Evolutionary conservation across 2,888 invertebrate genomes (phyloP), one percentile per base, ranked within the genome.

Genomic region (Caenorhabditis sinica): DNA sequence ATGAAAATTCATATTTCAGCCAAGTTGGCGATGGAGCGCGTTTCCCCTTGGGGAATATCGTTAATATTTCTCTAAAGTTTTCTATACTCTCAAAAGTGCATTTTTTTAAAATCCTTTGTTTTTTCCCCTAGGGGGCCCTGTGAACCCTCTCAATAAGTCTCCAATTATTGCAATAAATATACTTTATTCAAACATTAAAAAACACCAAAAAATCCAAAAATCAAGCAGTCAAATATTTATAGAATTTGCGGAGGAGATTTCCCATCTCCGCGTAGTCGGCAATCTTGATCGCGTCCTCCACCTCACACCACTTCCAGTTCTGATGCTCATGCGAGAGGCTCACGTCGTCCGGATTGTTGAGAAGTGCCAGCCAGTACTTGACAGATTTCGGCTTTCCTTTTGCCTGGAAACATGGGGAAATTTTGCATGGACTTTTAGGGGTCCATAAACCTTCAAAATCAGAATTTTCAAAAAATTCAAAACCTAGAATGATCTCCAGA

Each of bases 311-410:
- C 66, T 86, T 85, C 83, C 82, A 85, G 53, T 87, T 88, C 53
- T 88, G 85, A 66, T 88, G 88, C 66, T 88, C 88, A 56, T 88
- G 83, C n/a, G 85, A 85, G 5, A 87, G 80, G 9, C 51, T 25
- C 25, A 87, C 85, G 30, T 84, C 87, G 13, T 87, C 86, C 11
- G 83, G 83, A 30, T 88, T 86, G 72, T 89, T 89, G 71, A 91
- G 80, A 36, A 83, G 75, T 0, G 92, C 92, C 65, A 92, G 79
- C 92, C 92, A 92, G 74, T 92, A 92, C 66, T 88, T 88, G 45
- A 91, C 91, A 13, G 86, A 85, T 51, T 91, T 91, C 30, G 82
- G 82, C 33, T 84, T 83, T n/a, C 82, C 75, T 66, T 86, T 77
- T 0, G 75, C 86, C 86, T 86, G 61, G 9, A 85, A 63, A 11